Evolutionary conservation across 2,888 invertebrate species (phyloP).

Genomic region (Amiota minor): DNA sequence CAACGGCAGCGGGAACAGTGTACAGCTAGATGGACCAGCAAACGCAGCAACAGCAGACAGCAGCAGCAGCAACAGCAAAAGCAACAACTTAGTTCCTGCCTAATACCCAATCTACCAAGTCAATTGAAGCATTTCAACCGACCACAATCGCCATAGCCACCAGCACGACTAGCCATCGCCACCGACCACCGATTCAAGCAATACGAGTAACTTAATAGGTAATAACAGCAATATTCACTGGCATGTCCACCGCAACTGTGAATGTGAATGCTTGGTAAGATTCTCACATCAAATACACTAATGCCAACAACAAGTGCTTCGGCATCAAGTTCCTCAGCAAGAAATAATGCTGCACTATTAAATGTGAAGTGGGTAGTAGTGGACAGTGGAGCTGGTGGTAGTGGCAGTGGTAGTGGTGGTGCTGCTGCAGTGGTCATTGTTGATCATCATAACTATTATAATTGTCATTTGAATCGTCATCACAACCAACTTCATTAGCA

Average conservation of each 20-base stretch:
- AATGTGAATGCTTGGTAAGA: background rate
- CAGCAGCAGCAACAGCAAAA: constrained; percentile 29
- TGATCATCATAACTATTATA: constrained; percentile 12
- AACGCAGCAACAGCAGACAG: constrained; percentile 32
- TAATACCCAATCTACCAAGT: constrained; percentile 37
- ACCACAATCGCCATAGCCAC: constrained; percentile 35
- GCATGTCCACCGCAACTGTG: background rate
- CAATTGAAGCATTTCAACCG: constrained; percentile 38
- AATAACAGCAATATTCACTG: background rate
- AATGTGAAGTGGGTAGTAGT: background rate
- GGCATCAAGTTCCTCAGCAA: background rate
- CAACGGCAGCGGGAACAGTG: constrained; percentile 39
- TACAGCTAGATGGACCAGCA: constrained; percentile 29
- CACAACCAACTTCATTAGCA: constrained; percentile 33
- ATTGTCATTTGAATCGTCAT: constrained; percentile 32
- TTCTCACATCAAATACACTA: background rate
- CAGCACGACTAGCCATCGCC: constrained; percentile 35
- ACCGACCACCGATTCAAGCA: constrained; percentile 34
- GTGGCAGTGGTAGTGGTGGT: background rate
- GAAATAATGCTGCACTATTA: background rate
- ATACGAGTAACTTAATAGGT: constrained; percentile 1
- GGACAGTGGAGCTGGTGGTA: background rate
- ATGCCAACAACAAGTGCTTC: constrained; percentile 7
- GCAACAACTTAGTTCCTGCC: constrained; percentile 23
- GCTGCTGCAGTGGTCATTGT: background rate